Evolutionary conservation across 1,140 invertebrate species (phyloP).

Genomic region (Rhagoletis zephyria): DNA sequence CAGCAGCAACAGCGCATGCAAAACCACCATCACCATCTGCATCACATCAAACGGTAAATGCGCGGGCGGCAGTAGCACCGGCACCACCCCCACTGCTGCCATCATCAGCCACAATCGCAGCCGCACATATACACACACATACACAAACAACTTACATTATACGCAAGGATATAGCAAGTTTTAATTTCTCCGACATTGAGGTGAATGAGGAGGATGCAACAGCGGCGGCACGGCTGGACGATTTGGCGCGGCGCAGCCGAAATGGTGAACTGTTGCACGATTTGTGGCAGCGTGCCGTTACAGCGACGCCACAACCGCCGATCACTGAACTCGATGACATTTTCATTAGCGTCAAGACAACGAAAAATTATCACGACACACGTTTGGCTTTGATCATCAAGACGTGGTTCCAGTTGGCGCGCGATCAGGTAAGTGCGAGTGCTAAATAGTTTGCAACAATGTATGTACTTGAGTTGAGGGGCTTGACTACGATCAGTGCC

Average conservation of each 20-base stretch:
- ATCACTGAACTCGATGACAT: constrained; percentile 85
- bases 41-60: constrained; percentile 57
- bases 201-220: constrained; percentile 66
- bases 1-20: not conserved
- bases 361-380: constrained; percentile 87
- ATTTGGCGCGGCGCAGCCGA: constrained; percentile 65
- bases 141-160: constrained; percentile 64
- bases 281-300: constrained; percentile 68
- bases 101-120: not conserved
- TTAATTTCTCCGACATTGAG: constrained; percentile 72
- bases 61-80: constrained; percentile 54
- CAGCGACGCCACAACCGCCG: constrained; percentile 78
- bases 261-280: constrained; percentile 69
- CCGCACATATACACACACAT: constrained; percentile 36
- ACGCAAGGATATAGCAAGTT: constrained; percentile 72
- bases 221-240: constrained; percentile 64
- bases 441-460: not conserved
- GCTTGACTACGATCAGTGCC: not conserved
- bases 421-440: constrained; percentile 83
- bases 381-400: constrained; percentile 89
- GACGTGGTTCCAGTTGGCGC: constrained; percentile 93
- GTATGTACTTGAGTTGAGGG: not conserved
- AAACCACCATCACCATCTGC: constrained; percentile 58
- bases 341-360: constrained; percentile 96
- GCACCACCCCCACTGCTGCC: not conserved